Conservation (phyloP, 1,140 invertebrate species). For the Adoxophyes honmai region DNA sequence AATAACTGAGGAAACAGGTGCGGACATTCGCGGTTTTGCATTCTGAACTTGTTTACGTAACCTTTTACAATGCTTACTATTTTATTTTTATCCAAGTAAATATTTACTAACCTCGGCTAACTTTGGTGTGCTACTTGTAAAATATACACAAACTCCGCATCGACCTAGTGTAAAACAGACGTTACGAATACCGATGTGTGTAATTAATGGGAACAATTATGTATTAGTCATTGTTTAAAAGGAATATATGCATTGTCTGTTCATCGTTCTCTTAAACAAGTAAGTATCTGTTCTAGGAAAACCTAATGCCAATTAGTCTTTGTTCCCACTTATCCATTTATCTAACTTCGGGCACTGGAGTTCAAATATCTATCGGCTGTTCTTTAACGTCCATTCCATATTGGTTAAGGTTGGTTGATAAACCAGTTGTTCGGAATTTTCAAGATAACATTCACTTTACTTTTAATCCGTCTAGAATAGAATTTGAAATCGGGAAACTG, state of each 20-base stretch:
- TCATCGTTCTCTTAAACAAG: not conserved
- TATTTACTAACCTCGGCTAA: conserved; percentile 2
- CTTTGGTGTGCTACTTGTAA: not conserved
- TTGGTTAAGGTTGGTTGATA: not conserved
- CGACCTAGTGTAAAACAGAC: conserved; percentile 34
- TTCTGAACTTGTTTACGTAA: conserved; percentile 14
- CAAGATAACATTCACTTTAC: not conserved
- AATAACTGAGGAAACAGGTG: conserved; percentile 18
- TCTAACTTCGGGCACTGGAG: too few species aligned
- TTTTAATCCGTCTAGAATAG: not conserved
- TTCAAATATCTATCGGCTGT: not conserved
- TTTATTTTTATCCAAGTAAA: not conserved
- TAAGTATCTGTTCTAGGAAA: not conserved
- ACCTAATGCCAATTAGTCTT: not conserved
- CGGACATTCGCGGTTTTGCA: conserved; percentile 20
- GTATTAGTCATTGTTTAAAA: conserved; percentile 26
- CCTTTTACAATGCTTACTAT: conserved; percentile 2
- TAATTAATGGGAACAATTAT: conserved; percentile 23
- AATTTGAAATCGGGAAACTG: conserved; percentile 1
- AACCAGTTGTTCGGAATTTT: conserved; percentile 9
- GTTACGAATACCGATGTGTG: conserved; percentile 40
- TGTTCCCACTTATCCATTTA: too few species aligned
- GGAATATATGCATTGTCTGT: not conserved
- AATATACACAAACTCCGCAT: conserved; percentile 17
- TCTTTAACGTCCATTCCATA: not conserved